phyloP scores from a whole-genome alignment of 1,140 invertebrate genomes.

The Magallana angulata region DNA sequence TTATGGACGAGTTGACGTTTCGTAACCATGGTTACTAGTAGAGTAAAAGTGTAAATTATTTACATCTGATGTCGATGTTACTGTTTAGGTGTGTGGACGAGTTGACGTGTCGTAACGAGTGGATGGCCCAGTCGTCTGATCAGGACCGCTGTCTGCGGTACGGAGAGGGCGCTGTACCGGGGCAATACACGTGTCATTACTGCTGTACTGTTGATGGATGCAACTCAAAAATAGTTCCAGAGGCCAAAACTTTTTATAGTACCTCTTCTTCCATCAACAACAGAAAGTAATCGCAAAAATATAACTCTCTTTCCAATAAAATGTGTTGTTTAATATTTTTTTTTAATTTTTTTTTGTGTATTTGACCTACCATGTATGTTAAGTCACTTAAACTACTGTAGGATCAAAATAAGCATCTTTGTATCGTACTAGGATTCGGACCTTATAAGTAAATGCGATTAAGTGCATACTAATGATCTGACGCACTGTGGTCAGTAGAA shows the following conservation, averaged over 20 bases:
- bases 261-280: no score
- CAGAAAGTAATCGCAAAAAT: background rate
- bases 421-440: no score
- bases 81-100: slow-evolving; percentile 36
- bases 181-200: slow-evolving; percentile 37
- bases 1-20: slow-evolving; percentile 15
- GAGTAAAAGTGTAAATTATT: no score
- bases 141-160: slow-evolving; percentile 43
- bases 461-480: no score
- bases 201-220: slow-evolving; percentile 45
- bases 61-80: no score
- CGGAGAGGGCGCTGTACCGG: background rate
- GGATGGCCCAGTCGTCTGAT: slow-evolving; percentile 38
- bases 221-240: slow-evolving; percentile 30
- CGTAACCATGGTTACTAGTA: background rate
- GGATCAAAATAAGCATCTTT: no score
- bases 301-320: background rate
- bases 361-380: no score
- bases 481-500: no score
- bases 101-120: slow-evolving; percentile 35
- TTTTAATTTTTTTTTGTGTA: no score
- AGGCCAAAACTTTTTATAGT: slow-evolving; percentile 4
- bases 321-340: background rate
- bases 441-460: no score
- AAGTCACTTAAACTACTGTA: no score